Conservation (phyloP, 2,797 vertebrate genomes). For the Cynodonichthys magdalenae region DNA sequence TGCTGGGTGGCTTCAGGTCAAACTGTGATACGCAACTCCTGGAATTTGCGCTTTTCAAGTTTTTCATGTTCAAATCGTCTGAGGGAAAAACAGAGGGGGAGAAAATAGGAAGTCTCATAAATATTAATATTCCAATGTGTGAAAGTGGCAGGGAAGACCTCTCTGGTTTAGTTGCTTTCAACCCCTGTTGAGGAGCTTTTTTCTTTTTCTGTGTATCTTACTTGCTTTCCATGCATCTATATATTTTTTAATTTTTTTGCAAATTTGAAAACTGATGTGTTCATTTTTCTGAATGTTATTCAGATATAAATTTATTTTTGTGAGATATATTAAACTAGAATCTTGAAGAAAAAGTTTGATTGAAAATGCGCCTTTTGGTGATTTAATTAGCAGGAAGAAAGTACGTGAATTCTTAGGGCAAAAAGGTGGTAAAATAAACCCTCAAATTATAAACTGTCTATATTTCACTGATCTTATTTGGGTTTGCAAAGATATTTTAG, state of each 20-base stretch:
- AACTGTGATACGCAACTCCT: slow-evolving; percentile 79
- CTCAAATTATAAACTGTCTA: too few species aligned
- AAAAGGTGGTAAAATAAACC: too few species aligned
- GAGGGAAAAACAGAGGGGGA: slow-evolving; percentile 52
- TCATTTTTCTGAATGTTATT: slow-evolving; percentile 34
- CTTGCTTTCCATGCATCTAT: slow-evolving; percentile 29
- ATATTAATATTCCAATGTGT: slow-evolving; percentile 80
- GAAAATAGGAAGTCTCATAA: slow-evolving; percentile 74
- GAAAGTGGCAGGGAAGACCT: slow-evolving; percentile 74
- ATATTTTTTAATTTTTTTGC: slow-evolving; percentile 41
- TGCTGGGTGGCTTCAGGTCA: slow-evolving; percentile 80
- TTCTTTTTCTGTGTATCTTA: slow-evolving; percentile 32
- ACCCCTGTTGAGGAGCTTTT: slow-evolving; percentile 64
- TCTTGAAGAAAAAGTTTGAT: background rate
- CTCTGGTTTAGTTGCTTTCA: slow-evolving; percentile 71
- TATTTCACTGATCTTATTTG: background rate
- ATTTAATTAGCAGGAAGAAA: slow-evolving; percentile 1
- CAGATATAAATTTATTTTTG: slow-evolving; percentile 10
- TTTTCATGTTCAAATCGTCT: slow-evolving; percentile 76
- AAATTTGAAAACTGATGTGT: slow-evolving; percentile 36
- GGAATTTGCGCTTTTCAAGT: slow-evolving; percentile 78
- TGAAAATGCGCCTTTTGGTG: background rate
- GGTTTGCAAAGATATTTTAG: background rate
- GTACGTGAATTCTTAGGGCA: background rate
- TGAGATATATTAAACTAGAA: slow-evolving; percentile 5